Conservation (phyloP, 1,140 invertebrate genomes). For the Papilio machaon region DNA sequence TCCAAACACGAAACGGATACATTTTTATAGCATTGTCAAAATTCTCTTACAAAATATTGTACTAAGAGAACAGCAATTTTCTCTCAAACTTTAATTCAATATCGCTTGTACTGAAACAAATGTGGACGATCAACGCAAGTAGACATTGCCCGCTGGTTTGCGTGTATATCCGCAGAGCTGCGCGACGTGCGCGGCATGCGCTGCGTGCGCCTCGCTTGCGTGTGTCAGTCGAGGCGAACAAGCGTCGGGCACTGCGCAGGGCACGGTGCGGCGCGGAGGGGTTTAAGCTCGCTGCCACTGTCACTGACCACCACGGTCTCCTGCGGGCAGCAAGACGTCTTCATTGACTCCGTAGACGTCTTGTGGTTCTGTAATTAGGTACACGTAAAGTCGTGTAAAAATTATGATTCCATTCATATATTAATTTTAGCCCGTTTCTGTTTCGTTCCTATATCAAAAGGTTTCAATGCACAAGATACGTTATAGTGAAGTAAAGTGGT, state of each 20-base stretch:
- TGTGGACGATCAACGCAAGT: neutral
- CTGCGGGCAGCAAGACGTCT: constrained; percentile 73
- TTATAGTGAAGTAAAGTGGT: neutral
- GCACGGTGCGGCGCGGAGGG: constrained; percentile 50
- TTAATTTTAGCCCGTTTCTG: neutral
- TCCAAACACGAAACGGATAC: neutral
- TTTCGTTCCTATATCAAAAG: too few species aligned
- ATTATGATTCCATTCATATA: neutral
- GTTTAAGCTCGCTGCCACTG: constrained; percentile 66
- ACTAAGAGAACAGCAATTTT: neutral
- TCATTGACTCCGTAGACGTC: constrained; percentile 72
- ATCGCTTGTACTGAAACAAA: neutral
- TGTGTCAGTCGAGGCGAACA: constrained; percentile 48
- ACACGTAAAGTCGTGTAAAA: constrained; percentile 23
- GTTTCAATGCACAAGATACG: neutral
- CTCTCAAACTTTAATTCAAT: neutral
- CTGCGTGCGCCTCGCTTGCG: neutral
- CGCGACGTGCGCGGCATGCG: neutral
- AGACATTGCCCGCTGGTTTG: neutral
- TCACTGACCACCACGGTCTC: constrained; percentile 71
- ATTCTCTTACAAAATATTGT: neutral
- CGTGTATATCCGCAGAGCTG: neutral
- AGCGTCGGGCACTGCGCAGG: constrained; percentile 25
- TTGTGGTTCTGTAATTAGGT: constrained; percentile 69
- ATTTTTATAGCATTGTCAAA: neutral